Conservation (phyloP, 2,888 invertebrate species). For the Hemaris fuciformis region DNA sequence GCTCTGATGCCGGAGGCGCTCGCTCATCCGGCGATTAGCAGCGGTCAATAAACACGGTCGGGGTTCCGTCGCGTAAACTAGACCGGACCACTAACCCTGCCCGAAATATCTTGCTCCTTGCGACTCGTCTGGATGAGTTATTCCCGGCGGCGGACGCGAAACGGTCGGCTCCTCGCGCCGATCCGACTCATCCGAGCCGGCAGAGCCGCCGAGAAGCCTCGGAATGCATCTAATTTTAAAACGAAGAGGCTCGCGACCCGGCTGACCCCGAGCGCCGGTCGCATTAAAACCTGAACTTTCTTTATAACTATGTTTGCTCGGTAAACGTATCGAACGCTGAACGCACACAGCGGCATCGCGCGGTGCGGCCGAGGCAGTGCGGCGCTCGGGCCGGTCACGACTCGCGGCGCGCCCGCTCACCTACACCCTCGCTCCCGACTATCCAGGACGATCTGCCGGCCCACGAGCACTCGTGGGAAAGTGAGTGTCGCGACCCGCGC, state of each 20-base stretch:
- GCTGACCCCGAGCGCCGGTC: constrained; percentile 75
- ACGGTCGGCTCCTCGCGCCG: constrained; percentile 36
- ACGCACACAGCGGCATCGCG: constrained; percentile 74
- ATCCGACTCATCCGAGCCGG: constrained; percentile 45
- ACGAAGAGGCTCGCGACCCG: constrained; percentile 78
- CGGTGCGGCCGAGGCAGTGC: constrained; percentile 46
- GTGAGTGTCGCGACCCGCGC: constrained; percentile 58
- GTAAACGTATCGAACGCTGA: constrained; percentile 72
- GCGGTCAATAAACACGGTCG: constrained; percentile 43
- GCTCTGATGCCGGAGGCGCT: constrained; percentile 22
- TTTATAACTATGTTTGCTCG: constrained; percentile 79
- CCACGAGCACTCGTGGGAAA: constrained; percentile 70
- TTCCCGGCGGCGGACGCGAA: constrained; percentile 48
- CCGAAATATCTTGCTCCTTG: constrained; percentile 68
- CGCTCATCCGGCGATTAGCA: constrained; percentile 43
- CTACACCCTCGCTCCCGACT: constrained; percentile 64
- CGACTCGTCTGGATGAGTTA: constrained; percentile 64
- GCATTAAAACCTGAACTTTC: constrained; percentile 81
- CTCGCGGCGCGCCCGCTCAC: constrained; percentile 51
- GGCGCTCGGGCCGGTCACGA: constrained; percentile 72
- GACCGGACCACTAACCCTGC: constrained; percentile 75
- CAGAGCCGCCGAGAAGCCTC: constrained; percentile 48
- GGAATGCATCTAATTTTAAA: constrained; percentile 81
- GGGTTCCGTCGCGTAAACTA: constrained; percentile 50
- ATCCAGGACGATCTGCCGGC: constrained; percentile 72